Percentiles rank a stretch among this genome's conserved stretches.
These are phyloP conservation scores for Gadopsis bispinosus DNA, from an alignment of 2,797 vertebrate species.

Conservation along the genomic window DNA sequence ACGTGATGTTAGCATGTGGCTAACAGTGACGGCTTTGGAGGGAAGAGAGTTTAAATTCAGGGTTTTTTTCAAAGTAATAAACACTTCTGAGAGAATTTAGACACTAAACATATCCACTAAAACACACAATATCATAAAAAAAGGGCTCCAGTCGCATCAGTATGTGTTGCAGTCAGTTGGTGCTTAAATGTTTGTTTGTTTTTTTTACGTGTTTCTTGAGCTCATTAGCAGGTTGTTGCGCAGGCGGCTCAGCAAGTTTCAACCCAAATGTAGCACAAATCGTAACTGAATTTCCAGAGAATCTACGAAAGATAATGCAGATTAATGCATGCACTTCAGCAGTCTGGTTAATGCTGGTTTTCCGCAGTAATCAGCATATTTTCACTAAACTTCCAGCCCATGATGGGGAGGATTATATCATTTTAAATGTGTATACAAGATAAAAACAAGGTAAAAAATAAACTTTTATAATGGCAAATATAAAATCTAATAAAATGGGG, in stretches of 20 bases:
- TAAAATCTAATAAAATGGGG: too few relatives aligned
- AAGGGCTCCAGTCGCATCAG: conserved; percentile 22
- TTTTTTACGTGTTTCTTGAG: background rate
- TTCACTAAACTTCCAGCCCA: too few relatives aligned
- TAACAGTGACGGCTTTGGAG: background rate
- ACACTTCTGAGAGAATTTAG: conserved; percentile 1
- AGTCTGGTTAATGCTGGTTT: background rate
- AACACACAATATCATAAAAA: background rate
- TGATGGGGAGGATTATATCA: too few relatives aligned
- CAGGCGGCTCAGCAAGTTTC: background rate
- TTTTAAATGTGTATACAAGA: too few relatives aligned
- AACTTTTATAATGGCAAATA: too few relatives aligned
- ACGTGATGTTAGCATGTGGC: background rate
- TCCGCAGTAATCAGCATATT: too few relatives aligned
- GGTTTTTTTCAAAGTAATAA: background rate
- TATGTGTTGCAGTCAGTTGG: background rate
- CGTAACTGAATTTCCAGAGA: background rate
- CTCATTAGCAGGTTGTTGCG: background rate
- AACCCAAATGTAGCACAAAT: background rate
- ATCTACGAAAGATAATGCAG: background rate
- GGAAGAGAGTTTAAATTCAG: conserved; percentile 13
- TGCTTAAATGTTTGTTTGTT: background rate
- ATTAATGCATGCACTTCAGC: background rate
- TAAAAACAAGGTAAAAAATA: too few relatives aligned
- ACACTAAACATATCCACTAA: conserved; percentile 1